Evolutionary conservation across 2,113 vertebrate species (phyloP).

Genomic region (Antechinus flavipes): DNA sequence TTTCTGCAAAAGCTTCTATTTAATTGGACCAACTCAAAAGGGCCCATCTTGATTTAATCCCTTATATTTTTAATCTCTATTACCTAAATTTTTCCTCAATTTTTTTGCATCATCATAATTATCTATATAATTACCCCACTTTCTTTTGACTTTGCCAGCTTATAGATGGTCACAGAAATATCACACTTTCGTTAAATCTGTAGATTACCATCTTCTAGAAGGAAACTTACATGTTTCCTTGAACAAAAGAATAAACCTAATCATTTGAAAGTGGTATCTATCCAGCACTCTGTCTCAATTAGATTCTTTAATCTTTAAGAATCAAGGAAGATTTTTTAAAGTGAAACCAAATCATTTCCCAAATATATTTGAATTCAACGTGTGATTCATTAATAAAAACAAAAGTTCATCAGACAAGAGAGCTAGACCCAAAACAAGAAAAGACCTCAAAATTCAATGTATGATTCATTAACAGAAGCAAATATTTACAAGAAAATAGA

Average conservation of each 20-base stretch:
- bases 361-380: neutral
- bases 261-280: neutral
- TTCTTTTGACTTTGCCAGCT: slow-evolving; percentile 14
- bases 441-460: neutral
- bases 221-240: slow-evolving; percentile 16
- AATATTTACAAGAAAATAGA: neutral
- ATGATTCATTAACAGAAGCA: neutral
- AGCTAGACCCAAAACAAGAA: neutral
- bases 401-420: neutral
- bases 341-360: neutral
- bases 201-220: slow-evolving; percentile 22
- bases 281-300: neutral
- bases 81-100: slow-evolving; percentile 13
- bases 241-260: slow-evolving; percentile 4
- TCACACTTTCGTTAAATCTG: neutral
- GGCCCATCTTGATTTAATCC: neutral
- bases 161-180: neutral
- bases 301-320: neutral
- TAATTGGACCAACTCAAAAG: neutral
- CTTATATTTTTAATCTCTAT: neutral
- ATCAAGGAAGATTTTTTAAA: neutral
- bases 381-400: neutral
- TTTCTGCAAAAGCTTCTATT: slow-evolving; percentile 6
- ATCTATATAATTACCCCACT: neutral
- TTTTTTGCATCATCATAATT: neutral